A percentile compares a stretch with the other conserved stretches of the same genome.
phyloP scores from a whole-genome alignment of 2,797 vertebrate species.

The Platyrinchus mystaceus region DNA sequence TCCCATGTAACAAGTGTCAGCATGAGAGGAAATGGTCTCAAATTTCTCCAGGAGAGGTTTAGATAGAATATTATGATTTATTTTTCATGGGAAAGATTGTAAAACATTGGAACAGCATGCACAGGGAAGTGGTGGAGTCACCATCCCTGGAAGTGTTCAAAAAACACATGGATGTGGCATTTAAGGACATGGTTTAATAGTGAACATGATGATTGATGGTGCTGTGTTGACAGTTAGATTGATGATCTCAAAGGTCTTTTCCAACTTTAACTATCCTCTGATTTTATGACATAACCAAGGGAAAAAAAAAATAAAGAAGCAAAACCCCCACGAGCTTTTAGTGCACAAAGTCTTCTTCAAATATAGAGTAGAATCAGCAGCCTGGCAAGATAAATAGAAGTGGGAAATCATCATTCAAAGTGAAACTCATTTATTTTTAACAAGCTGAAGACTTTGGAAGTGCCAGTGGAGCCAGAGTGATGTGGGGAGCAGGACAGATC shows the following conservation, averaged over 20 bases:
- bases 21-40: background rate
- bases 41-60: background rate
- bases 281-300: background rate
- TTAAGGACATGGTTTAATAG: background rate
- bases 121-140: background rate
- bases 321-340: rapidly evolving
- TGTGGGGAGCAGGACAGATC: background rate
- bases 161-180: background rate
- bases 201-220: background rate
- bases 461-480: background rate
- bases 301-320: background rate
- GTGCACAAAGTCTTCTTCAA: background rate
- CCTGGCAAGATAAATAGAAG: background rate
- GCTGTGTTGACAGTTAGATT: background rate
- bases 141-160: background rate
- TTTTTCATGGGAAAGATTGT: background rate
- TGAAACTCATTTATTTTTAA: background rate
- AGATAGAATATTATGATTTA: background rate
- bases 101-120: background rate
- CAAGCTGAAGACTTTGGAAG: background rate
- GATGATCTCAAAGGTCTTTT: background rate
- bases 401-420: background rate
- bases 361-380: background rate
- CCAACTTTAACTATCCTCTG: background rate
- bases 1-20: background rate